Evolutionary conservation across 1,140 invertebrate genomes (phyloP).

Genomic region (Dendroctonus valens): DNA sequence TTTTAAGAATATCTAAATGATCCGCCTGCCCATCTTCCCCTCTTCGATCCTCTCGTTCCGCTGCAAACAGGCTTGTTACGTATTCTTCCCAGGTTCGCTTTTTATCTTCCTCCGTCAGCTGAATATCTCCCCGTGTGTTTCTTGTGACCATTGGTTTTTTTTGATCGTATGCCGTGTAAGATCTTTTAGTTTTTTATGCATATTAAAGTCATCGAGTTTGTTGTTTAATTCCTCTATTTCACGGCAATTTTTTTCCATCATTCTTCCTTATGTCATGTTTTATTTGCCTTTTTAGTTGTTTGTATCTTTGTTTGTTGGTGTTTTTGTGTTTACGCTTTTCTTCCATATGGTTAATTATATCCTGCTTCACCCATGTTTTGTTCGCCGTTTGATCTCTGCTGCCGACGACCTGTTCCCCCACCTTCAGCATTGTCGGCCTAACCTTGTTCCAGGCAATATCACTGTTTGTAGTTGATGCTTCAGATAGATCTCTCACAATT

Average conservation of each 20-base stretch:
- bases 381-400: not conserved
- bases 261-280: not conserved
- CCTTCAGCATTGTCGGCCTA: too few relatives aligned
- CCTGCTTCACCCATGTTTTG: not conserved
- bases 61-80: not conserved
- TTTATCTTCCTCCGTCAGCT: not conserved
- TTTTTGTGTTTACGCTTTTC: not conserved
- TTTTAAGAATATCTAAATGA: not conserved
- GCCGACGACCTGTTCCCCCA: not conserved
- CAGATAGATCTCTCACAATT: not conserved
- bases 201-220: not conserved
- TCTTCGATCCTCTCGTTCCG: conserved; percentile 1
- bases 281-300: not conserved
- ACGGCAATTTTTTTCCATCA: not conserved
- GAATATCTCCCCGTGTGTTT: not conserved
- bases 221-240: not conserved
- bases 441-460: not conserved
- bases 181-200: not conserved
- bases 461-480: not conserved
- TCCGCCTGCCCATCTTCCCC: too few relatives aligned
- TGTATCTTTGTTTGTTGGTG: not conserved
- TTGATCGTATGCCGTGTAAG: too few relatives aligned
- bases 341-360: not conserved
- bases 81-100: not conserved
- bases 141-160: not conserved